phyloP scores from a whole-genome alignment of 2,113 vertebrate species.

The Erythrolamprus reginae region DNA sequence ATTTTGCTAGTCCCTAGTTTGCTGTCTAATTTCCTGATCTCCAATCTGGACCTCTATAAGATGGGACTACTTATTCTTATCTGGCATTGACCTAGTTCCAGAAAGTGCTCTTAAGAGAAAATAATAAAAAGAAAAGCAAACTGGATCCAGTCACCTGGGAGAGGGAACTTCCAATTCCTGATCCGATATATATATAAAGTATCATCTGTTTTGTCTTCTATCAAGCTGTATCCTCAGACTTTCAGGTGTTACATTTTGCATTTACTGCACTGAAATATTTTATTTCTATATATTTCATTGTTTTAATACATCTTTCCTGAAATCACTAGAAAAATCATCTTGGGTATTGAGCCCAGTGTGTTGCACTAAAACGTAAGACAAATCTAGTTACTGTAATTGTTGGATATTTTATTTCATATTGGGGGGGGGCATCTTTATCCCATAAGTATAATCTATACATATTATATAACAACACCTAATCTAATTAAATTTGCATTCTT shows the following conservation, averaged over 20 bases:
- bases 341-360: background rate
- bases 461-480: background rate
- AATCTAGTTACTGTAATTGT: too few species aligned
- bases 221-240: background rate
- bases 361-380: background rate
- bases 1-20: background rate
- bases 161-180: background rate
- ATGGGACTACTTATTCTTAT: background rate
- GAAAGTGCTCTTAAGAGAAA: background rate
- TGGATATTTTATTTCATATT: background rate
- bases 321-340: background rate
- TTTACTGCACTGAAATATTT: background rate
- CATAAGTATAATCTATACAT: background rate
- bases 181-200: background rate
- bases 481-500: background rate
- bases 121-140: background rate
- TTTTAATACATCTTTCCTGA: background rate
- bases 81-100: background rate
- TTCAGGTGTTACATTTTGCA: background rate
- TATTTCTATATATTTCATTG: background rate
- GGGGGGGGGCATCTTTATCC: background rate
- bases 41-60: background rate
- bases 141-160: background rate
- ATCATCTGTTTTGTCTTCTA: background rate
- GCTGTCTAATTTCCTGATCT: background rate